These are phyloP conservation scores for Leptodactylus fuscus DNA, from an alignment of 2,113 vertebrate genomes.

Conservation along the genomic window DNA sequence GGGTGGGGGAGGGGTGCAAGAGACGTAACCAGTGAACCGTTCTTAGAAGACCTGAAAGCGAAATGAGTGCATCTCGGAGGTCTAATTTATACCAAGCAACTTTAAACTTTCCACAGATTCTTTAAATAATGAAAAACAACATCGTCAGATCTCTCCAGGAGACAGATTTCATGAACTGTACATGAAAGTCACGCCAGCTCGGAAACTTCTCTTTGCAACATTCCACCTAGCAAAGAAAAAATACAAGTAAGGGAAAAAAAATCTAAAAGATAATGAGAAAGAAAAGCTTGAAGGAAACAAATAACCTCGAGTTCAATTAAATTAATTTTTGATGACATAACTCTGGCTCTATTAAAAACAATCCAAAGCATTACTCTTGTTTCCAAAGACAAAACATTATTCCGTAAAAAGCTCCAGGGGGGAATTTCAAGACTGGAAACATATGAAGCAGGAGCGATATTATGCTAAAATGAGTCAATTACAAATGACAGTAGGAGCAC, in stretches of 20 bases:
- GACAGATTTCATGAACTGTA: slow-evolving; percentile 45
- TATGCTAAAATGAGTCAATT: slow-evolving; percentile 53
- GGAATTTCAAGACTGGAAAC: slow-evolving; percentile 34
- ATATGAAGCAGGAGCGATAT: slow-evolving; percentile 12
- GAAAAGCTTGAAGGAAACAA: slow-evolving; percentile 54
- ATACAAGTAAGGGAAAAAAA: neutral
- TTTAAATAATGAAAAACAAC: slow-evolving; percentile 62
- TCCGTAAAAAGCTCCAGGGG: slow-evolving; percentile 44
- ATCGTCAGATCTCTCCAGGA: slow-evolving; percentile 50
- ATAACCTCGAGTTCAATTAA: slow-evolving; percentile 55
- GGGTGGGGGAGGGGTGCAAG: neutral
- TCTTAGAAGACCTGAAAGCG: slow-evolving; percentile 13
- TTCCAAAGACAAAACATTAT: slow-evolving; percentile 50
- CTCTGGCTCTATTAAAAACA: slow-evolving; percentile 38
- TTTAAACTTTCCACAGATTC: slow-evolving; percentile 49
- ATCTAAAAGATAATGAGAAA: slow-evolving; percentile 40
- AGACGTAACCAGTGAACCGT: slow-evolving; percentile 2
- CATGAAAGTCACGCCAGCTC: slow-evolving; percentile 53
- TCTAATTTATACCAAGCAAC: slow-evolving; percentile 55
- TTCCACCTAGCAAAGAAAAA: slow-evolving; percentile 61
- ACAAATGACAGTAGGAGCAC: slow-evolving; percentile 49
- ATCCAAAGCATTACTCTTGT: slow-evolving; percentile 39
- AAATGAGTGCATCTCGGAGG: slow-evolving; percentile 43
- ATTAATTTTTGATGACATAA: neutral
- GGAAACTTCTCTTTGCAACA: slow-evolving; percentile 53